Evolutionary conservation across 2,113 vertebrate species (phyloP).

Genomic region (Crotalus tigris): DNA sequence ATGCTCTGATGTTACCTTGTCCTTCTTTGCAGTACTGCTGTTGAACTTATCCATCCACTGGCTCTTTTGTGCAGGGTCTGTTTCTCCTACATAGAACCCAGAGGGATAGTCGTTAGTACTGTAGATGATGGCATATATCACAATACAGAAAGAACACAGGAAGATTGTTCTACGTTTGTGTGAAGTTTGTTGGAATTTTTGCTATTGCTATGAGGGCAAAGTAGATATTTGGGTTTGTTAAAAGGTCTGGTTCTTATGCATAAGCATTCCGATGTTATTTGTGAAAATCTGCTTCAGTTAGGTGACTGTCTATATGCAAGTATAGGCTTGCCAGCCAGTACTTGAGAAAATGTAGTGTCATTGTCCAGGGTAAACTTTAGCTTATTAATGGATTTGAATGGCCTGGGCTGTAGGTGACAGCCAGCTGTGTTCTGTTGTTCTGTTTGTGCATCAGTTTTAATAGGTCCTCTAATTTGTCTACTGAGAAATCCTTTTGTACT

Average conservation of each 20-base stretch:
- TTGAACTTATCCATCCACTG: not conserved
- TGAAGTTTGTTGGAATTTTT: not conserved
- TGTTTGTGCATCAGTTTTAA: not conserved
- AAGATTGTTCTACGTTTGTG: not conserved
- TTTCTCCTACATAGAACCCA: not conserved
- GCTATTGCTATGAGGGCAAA: not conserved
- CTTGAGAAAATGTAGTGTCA: not conserved
- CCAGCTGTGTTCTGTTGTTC: not conserved
- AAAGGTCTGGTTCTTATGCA: not conserved
- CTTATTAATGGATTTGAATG: not conserved
- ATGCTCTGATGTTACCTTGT: not conserved
- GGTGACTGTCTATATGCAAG: not conserved
- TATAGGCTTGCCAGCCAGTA: not conserved
- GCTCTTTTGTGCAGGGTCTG: not conserved
- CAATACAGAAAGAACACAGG: not conserved
- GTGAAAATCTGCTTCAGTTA: not conserved
- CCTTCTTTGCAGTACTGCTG: not conserved
- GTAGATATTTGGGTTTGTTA: not conserved
- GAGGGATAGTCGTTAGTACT: not conserved
- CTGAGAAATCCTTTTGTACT: not conserved
- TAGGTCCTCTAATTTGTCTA: not conserved
- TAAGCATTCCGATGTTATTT: not conserved
- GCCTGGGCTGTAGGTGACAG: not conserved
- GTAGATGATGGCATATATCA: not conserved
- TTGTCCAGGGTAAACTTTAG: not conserved